Conservation (phyloP, 2,113 vertebrate species). For the Heterotis niloticus region DNA sequence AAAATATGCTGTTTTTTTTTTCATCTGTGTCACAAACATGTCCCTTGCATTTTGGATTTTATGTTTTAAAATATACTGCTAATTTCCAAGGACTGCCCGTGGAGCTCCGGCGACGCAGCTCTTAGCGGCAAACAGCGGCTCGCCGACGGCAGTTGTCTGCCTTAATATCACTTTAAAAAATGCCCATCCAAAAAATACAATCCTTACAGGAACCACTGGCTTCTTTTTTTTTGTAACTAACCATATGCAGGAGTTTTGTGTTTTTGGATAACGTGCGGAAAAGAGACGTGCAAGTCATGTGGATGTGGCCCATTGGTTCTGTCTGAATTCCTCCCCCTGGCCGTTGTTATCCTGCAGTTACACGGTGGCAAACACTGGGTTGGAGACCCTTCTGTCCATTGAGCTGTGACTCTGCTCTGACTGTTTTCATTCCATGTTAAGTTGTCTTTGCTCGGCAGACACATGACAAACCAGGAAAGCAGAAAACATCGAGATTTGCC, state of each 20-base stretch:
- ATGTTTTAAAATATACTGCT: background rate
- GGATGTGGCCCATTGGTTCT: constrained; percentile 42
- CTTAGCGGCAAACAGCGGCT: background rate
- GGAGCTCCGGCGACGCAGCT: background rate
- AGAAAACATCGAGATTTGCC: constrained; percentile 36
- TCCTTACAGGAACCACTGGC: constrained; percentile 51
- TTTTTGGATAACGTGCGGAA: constrained; percentile 49
- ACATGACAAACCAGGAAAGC: background rate
- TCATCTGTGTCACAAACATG: background rate
- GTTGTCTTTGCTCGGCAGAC: too few relatives aligned
- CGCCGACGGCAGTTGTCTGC: constrained; percentile 57
- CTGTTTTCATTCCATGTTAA: constrained; percentile 45
- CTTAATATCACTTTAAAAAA: constrained; percentile 54
- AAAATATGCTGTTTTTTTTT: background rate
- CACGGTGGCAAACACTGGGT: background rate
- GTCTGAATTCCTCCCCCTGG: background rate
- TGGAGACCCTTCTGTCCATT: too few relatives aligned
- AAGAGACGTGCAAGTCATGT: constrained; percentile 46
- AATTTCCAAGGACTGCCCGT: background rate
- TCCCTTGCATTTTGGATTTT: constrained; percentile 9
- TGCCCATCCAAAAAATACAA: constrained; percentile 53
- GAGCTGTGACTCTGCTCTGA: too few relatives aligned
- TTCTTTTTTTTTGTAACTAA: constrained; percentile 49
- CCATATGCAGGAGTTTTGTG: constrained; percentile 64
- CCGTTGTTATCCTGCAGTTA: background rate